Percentiles rank a stretch among this genome's conserved stretches.
Evolutionary conservation across 1,140 invertebrate genomes (phyloP).

Genomic region (Acyrthosiphon pisum): DNA sequence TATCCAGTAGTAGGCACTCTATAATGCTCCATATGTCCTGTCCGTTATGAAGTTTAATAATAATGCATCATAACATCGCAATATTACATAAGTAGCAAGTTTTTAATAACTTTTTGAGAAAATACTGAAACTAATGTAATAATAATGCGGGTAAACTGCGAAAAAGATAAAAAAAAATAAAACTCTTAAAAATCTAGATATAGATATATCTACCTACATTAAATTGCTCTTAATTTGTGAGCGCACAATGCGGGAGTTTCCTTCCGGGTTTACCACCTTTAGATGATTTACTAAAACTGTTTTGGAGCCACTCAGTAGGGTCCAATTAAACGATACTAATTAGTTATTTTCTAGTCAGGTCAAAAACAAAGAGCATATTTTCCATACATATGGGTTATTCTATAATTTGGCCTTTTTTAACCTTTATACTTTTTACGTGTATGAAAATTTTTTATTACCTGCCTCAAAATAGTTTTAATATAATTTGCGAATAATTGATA

Average conservation of each 20-base stretch:
- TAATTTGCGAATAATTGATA: not conserved
- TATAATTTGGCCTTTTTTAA: not conserved
- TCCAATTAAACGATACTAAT: constrained; percentile 38
- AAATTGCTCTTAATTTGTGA: constrained; percentile 39
- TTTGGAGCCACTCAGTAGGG: constrained; percentile 19
- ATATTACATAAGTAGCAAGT: not conserved
- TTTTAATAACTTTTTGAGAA: not conserved
- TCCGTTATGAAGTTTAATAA: not conserved
- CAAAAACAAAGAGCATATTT: not conserved
- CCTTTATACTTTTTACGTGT: not conserved
- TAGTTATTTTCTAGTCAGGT: constrained; percentile 15
- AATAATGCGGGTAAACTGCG: not conserved
- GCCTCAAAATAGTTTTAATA: not conserved
- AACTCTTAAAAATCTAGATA: not conserved
- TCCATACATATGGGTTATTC: not conserved
- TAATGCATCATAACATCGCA: not conserved
- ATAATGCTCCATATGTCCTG: too few relatives aligned
- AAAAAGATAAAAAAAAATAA: not conserved
- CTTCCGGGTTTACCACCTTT: constrained; percentile 28
- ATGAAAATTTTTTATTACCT: not conserved
- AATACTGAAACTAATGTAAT: not conserved
- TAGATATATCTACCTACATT: not conserved
- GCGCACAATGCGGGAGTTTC: not conserved
- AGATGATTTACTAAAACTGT: constrained; percentile 22
- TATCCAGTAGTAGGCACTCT: too few relatives aligned